A percentile compares a stretch with the other conserved stretches of the same genome.
Evolutionary conservation across 2,888 invertebrate genomes (phyloP).

Genomic region (Mimas tiliae): DNA sequence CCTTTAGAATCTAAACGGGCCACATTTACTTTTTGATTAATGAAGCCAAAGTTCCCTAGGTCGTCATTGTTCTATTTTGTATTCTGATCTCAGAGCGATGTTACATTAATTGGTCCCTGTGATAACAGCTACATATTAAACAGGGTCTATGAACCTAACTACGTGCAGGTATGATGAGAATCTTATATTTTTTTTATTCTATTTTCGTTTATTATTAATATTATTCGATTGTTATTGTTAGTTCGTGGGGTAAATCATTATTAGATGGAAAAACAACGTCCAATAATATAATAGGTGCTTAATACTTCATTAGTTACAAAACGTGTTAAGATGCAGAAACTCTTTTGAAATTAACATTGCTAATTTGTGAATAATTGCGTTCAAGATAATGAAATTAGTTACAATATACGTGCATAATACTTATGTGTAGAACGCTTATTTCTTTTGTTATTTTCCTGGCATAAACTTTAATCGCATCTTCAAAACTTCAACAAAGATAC

Average conservation of each 20-base stretch:
- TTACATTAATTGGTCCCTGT: conserved; percentile 71
- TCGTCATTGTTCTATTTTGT: conserved; percentile 54
- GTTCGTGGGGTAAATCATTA: not conserved
- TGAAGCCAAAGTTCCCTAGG: conserved; percentile 41
- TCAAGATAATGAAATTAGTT: not conserved
- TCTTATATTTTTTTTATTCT: conserved; percentile 41
- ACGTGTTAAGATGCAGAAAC: not conserved
- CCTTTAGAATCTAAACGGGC: conserved; percentile 6
- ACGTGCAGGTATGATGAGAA: conserved; percentile 66
- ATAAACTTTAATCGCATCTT: not conserved
- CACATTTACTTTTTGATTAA: conserved; percentile 43
- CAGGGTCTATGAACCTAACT: conserved; percentile 67
- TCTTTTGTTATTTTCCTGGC: not conserved
- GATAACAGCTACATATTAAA: conserved; percentile 67
- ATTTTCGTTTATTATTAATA: conserved; percentile 45
- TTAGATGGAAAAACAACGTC: not conserved
- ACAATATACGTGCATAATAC: not conserved
- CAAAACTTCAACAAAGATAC: not conserved
- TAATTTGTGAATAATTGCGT: not conserved
- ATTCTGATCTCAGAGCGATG: conserved; percentile 60
- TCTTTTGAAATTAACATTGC: not conserved
- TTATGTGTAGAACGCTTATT: not conserved
- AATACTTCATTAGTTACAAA: not conserved
- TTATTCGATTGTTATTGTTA: conserved; percentile 35
- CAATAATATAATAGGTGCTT: not conserved